These are phyloP conservation scores for Coptodon bakossiorum DNA, from an alignment of 2,113 vertebrate species.

Conservation along the genomic window DNA sequence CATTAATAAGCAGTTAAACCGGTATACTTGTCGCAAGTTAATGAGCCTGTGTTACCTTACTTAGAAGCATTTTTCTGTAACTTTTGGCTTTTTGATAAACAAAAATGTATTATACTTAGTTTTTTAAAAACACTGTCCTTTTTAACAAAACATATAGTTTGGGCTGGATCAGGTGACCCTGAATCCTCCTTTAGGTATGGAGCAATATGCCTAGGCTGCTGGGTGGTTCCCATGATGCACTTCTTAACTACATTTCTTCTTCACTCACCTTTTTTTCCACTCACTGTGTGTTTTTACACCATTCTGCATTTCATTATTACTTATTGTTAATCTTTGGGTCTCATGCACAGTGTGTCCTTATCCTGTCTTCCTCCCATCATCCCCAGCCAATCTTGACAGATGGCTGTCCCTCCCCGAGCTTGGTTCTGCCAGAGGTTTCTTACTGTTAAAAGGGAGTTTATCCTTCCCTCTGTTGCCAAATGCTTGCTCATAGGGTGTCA, in stretches of 20 bases:
- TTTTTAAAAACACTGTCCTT: background rate
- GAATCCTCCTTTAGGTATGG: background rate
- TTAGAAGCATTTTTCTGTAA: background rate
- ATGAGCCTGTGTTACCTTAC: background rate
- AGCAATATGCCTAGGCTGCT: background rate
- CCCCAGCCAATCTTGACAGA: background rate
- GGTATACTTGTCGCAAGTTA: background rate
- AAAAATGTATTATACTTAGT: background rate
- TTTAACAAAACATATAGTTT: background rate
- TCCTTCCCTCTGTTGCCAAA: background rate
- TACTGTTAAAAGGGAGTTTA: too few relatives aligned
- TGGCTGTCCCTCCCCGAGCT: fast-evolving
- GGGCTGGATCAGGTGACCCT: background rate
- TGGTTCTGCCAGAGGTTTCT: too few relatives aligned
- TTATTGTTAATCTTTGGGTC: background rate
- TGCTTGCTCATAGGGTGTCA: background rate
- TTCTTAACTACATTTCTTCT: background rate
- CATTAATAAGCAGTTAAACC: background rate
- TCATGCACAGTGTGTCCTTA: fast-evolving
- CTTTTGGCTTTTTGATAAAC: fast-evolving
- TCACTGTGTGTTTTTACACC: background rate
- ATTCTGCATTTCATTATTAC: background rate
- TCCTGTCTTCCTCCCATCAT: background rate
- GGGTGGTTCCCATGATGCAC: background rate
- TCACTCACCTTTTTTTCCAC: background rate